phyloP scores from a whole-genome alignment of 2,888 invertebrate species.

The Hirtodrosophila trivittata region DNA sequence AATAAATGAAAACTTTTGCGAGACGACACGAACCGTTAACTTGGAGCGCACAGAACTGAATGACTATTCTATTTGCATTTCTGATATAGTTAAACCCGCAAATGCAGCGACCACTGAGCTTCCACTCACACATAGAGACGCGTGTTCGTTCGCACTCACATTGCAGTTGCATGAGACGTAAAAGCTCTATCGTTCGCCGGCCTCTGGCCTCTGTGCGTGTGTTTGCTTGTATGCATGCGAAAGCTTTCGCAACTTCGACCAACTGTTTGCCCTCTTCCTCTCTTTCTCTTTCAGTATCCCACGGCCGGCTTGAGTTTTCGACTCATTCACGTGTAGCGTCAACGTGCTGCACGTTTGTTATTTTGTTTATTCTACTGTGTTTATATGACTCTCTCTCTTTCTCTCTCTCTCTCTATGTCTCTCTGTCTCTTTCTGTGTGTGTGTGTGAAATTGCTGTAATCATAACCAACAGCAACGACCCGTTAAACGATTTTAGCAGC shows the following conservation, averaged over 20 bases:
- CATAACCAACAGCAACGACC: constrained; percentile 24
- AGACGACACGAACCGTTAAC: constrained; percentile 55
- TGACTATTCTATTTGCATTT: constrained; percentile 40
- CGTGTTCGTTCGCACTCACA: constrained; percentile 52
- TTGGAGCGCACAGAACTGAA: constrained; percentile 61
- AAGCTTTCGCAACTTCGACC: constrained; percentile 17
- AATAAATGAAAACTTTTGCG: neutral
- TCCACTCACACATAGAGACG: constrained; percentile 36
- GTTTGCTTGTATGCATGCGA: constrained; percentile 6
- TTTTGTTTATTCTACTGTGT: constrained; percentile 9
- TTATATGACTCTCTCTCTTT: neutral
- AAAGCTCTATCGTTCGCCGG: constrained; percentile 30
- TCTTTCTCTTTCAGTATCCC: constrained; percentile 8
- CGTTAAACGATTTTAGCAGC: constrained; percentile 44
- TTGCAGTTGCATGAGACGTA: constrained; percentile 63
- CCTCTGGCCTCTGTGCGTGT: no score
- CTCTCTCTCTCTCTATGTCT: neutral
- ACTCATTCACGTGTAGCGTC: constrained; percentile 73
- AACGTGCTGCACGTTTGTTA: constrained; percentile 79
- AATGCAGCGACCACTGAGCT: constrained; percentile 25
- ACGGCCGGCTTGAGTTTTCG: constrained; percentile 7
- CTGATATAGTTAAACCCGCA: constrained; percentile 12
- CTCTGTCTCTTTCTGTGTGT: constrained; percentile 10
- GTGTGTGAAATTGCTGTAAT: constrained; percentile 9
- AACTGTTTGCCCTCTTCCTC: constrained; percentile 5